Evolutionary conservation across 1,140 invertebrate genomes (phyloP), one percentile per base, ranked within the genome.

Genomic region (Stegodyphus mimosarum): DNA sequence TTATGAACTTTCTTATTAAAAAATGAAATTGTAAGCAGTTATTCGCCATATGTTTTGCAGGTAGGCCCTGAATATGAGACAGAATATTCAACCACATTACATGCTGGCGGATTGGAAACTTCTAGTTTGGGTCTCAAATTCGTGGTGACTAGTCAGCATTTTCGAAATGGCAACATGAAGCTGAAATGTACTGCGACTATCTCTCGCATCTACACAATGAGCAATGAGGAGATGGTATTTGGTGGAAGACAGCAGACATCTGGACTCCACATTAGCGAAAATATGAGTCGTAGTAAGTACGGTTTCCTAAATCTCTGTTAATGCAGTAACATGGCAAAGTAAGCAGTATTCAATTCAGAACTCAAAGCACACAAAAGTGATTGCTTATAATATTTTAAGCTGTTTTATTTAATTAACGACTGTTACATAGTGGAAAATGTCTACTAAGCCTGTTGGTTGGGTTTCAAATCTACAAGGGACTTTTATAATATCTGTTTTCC

Each of bases 161-260:
- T 90, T 83, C 87, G 73, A 63, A 86, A 87, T 73, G 89, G 89
- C 55, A 75, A 87, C 17, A 88, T 90, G 87, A 88, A 87, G 75
- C 83, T 90, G 52, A 89, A 88, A 78, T 90, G 89, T 74, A 89
- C 88, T 5, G 89, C 89, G 5, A 89, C 89, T 15, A 88, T 90
- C n/a, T 94, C 94, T 2, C 94, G 94, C 1, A 92, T 96, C 2
- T 96, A 96, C 90, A 94, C 93, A 92, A 92, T 94, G 86, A 95
- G 94, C 89, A 95, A 96, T 88, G 95, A 96, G 90, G 95, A 95
- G 88, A 95, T 94, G 88, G 94, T 95, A 6, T 93, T 95, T 87
- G 94, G 94, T 64, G 93, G 94, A 73, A 52, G 77, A 72, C 92
- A 93, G 51, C 92, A 93, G 78, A 93, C 93, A 0, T 92, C 93